Conservation (phyloP, 2,797 vertebrate genomes). For the Megaceryle alcyon region DNA sequence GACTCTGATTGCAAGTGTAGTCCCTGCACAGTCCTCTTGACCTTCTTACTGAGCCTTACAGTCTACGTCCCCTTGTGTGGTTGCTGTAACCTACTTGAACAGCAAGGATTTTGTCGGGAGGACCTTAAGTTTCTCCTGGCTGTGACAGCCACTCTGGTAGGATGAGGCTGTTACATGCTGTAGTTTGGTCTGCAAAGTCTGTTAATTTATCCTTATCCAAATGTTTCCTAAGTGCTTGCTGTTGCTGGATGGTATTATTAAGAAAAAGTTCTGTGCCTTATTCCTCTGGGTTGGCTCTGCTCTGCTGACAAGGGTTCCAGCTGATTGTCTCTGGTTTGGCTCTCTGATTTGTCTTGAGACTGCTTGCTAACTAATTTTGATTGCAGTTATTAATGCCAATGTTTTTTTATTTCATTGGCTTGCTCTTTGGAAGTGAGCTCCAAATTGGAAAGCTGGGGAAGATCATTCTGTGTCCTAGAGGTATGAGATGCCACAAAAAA, state of each 20-base stretch:
- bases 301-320: background rate
- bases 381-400: background rate
- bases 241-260: background rate
- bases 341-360: background rate
- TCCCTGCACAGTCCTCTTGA: background rate
- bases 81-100: background rate
- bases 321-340: background rate
- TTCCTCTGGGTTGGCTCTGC: background rate
- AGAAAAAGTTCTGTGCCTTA: background rate
- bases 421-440: background rate
- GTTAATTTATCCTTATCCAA: background rate
- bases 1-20: fast-evolving
- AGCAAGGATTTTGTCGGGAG: background rate
- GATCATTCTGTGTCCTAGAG: background rate
- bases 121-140: background rate
- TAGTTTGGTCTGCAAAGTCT: background rate
- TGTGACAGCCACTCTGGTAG: background rate
- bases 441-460: background rate
- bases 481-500: background rate
- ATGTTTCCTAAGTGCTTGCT: background rate
- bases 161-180: background rate
- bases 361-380: background rate
- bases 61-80: background rate
- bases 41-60: background rate
- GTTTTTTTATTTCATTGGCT: background rate